These are phyloP conservation scores for Drosophila obscura DNA, from an alignment of 1,140 invertebrate species.

Conservation along the genomic window DNA sequence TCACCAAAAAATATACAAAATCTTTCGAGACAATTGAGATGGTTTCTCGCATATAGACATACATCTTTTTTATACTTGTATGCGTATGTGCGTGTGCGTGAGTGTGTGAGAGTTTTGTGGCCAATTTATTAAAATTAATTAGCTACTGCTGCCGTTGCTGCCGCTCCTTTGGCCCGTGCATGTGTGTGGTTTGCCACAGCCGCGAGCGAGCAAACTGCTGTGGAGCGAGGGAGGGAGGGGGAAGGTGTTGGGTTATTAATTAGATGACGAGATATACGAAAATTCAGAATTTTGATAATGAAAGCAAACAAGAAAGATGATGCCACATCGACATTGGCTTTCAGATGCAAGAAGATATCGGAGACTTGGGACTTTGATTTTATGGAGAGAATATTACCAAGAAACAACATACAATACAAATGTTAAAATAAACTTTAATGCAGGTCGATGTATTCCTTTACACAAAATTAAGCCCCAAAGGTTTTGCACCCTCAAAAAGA, in stretches of 20 bases:
- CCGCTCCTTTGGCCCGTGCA: conserved; percentile 22
- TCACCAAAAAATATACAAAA: conserved; percentile 47
- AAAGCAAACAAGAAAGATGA: conserved; percentile 2
- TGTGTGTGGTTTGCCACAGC: conserved; percentile 51
- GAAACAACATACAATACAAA: background rate
- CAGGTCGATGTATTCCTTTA: background rate
- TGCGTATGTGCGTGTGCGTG: conserved; percentile 14
- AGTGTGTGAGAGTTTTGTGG: conserved; percentile 42
- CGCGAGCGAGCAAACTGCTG: conserved; percentile 17
- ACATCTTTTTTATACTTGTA: conserved; percentile 5
- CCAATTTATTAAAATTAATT: conserved; percentile 82
- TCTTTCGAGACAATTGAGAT: conserved; percentile 32
- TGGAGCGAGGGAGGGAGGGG: too few relatives aligned
- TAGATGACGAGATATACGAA: conserved; percentile 33
- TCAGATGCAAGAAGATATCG: background rate
- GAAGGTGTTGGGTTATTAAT: conserved; percentile 13
- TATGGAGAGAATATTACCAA: background rate
- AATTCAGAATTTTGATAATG: conserved; percentile 42
- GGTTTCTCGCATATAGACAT: background rate
- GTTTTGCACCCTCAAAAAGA: background rate
- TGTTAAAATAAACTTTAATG: background rate
- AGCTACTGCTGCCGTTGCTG: conserved; percentile 62
- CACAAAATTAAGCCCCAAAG: background rate
- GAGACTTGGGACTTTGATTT: too few relatives aligned
- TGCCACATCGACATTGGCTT: conserved; percentile 2